Evolutionary conservation across 1,140 invertebrate genomes (phyloP), one percentile per base, ranked within the genome.

Genomic region (Sycobia sp.): DNA sequence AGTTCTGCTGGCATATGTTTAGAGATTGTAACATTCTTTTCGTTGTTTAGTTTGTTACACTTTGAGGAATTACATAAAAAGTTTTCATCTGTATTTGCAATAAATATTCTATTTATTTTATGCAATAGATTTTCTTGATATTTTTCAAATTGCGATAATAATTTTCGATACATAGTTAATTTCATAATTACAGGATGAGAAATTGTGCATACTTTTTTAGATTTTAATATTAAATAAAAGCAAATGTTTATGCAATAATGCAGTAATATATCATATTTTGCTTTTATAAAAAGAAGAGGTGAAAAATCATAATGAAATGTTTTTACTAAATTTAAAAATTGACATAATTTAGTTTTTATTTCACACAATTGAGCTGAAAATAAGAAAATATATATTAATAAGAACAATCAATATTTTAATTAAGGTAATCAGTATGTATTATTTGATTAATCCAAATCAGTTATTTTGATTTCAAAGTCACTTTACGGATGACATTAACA

Each of bases 141-240:
- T 29, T 87, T 83, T 67, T 89, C 86, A 50, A 95, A 74, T 81
- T 93, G 86, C 62, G 87, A 85, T 22, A 94, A 76, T 56, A 94
- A 82, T 76, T 92, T 84, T 65, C 90, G 86, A 69, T 91, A 92
- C 71, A 94, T 89, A 62, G 90, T 87, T 22, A 97, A 80, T 63
- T 90, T 83, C 77, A 93, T 92, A 18, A 94, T 87, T 29, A 96
- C 87, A 29, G 95, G 94, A 85, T 97, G 95, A 64, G 88, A 87
- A 69, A 88, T 85, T 16, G 93, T 82, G 53, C 84, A 82, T 34
- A 84, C 77, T 66, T 86, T 87, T 75, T 89, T 89, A 41, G 87
- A 83, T 83, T 94, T 96, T 1, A 97, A 70, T 66, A 93, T 82
- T 61, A 97, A 74, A 79, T 95, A 97, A 79, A 93, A 95, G 25